Evolutionary conservation across 2,888 invertebrate genomes (phyloP), one percentile per base, ranked within the genome.

Genomic region (Harmothoe impar): DNA sequence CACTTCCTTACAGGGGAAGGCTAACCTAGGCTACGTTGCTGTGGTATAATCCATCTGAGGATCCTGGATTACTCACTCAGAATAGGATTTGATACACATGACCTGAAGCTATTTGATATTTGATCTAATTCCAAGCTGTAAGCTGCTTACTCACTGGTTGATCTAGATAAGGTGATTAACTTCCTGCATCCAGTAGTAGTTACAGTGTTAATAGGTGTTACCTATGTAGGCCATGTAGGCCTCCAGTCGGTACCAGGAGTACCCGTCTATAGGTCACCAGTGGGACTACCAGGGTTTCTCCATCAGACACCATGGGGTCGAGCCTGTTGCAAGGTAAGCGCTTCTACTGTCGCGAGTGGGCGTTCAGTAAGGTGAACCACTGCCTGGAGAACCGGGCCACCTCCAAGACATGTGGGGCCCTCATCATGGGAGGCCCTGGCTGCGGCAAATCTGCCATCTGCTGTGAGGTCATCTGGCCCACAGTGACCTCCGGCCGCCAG

Each of bases 331-430:
- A 94, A 92, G 94, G 94, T 43, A 95, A 94, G 92, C 93, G 94
- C 15, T 98, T 98, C 96, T 98, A 97, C 96, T 98, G 98, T 95
- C 97, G 99, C 15, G 99, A 99, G 96, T 99, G 99, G 99, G 98
- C 98, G 10, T 98, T 99, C 94, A 98, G 98, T 96, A 99, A 99
- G 96, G 97, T 99, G 56, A 97, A 98, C 0, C 98, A 99, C 94
- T 98, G 98, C 93, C 96, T 99, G 93, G 99, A 99, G 94, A 98
- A 98, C 96, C 96, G 98, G 91, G 97, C 98, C 3, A 94, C 95
- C 12, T 94, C 96, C 90, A 95, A 98, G 96, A 97, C 98, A 0
- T 98, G 98, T 94, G 99, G 99, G 0, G 98, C 98, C 0, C 96
- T 99, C 84, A 97, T 99, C 90, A 96, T 99, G 91, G 98, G 98